phyloP scores from a whole-genome alignment of 2,113 vertebrate genomes.

The Gambusia holbrooki region DNA sequence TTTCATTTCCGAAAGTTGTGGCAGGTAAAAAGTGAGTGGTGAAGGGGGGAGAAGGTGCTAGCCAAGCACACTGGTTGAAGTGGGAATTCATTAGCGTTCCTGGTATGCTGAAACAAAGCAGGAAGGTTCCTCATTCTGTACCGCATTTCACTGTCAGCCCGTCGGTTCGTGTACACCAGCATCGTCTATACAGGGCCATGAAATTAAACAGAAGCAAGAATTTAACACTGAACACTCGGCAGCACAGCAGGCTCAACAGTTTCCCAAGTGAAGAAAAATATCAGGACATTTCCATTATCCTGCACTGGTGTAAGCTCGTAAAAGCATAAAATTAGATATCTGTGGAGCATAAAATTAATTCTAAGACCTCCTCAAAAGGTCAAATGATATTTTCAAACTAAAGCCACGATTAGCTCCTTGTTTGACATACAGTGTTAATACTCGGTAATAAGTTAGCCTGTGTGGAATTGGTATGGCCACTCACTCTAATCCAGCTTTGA shows the following conservation, averaged over 20 bases:
- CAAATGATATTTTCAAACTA: conserved; percentile 76
- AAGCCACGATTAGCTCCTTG: conserved; percentile 74
- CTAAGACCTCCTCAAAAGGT: conserved; percentile 74
- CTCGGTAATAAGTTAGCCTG: conserved; percentile 68
- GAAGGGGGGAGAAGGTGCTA: conserved; percentile 35
- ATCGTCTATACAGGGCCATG: conserved; percentile 19
- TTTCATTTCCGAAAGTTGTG: conserved; percentile 68
- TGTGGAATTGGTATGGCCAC: conserved; percentile 75
- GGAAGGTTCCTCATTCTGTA: conserved; percentile 14
- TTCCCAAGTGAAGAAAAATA: conserved; percentile 61
- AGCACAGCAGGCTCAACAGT: conserved; percentile 40
- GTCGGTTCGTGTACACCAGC: conserved; percentile 25
- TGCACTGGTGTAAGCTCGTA: conserved; percentile 69
- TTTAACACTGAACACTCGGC: conserved; percentile 31
- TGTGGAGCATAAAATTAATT: conserved; percentile 79
- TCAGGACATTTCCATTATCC: conserved; percentile 70
- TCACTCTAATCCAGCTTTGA: conserved; percentile 75
- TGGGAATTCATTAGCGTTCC: conserved; percentile 62
- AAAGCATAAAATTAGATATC: conserved; percentile 80
- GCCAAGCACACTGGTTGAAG: conserved; percentile 56
- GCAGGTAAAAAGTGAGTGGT: conserved; percentile 47
- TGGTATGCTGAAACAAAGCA: conserved; percentile 44
- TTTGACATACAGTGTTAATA: conserved; percentile 74
- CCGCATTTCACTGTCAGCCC: conserved; percentile 27
- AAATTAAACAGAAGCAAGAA: conserved; percentile 43